Base-by-base conservation (phyloP, 2,888 invertebrate genomes). In the Apodemia zela region DNA sequence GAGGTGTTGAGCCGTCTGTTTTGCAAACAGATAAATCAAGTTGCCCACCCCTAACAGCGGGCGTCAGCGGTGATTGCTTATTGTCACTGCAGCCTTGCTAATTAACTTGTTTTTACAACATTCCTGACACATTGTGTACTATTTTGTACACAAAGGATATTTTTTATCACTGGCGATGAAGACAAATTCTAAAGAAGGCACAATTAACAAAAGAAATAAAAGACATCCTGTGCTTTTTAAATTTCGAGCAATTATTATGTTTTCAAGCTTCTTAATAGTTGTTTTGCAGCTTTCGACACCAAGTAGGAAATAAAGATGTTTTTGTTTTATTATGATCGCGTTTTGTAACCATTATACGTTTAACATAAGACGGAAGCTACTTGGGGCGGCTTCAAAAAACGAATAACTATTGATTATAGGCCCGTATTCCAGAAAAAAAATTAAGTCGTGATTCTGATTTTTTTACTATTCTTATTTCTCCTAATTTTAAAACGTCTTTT, bases 31-130 rank as follows among this genome's bases (percentile, higher is more conserved):
- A 73, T 73, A 72, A 72, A 72, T 74, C 69, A 70, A 71, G 68
- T 67, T 67, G 69, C 67, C 64, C 64, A 68, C 75, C 78, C 77
- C 74, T 78, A 74, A 66, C 83, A 71, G 76, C 80, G 74, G 84
- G 85, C 75, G 72, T 72, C 71, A 70, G 72, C 75, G 77, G 80
- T 79, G 75, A 81, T 82, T 84, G 82, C 42, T 42, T 42, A 42
- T 42, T 83, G 81, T 84, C 81, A 42, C 42, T 42, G 84, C 74
- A 71, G 72, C 73, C 72, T 72, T 70, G 71, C 79, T 84, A 87
- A 89, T 87, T 87, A 85, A 82, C 82, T 85, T 85, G 82, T 85
- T 86, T 80, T 76, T 78, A 82, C 81, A 81, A 80, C 78, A 81
- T 73, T 75, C 71, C 71, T 65, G 67, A 60, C 62, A 62, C 64